phyloP scores from a whole-genome alignment of 2,797 vertebrate genomes.

The Amazona ochrocephala region DNA sequence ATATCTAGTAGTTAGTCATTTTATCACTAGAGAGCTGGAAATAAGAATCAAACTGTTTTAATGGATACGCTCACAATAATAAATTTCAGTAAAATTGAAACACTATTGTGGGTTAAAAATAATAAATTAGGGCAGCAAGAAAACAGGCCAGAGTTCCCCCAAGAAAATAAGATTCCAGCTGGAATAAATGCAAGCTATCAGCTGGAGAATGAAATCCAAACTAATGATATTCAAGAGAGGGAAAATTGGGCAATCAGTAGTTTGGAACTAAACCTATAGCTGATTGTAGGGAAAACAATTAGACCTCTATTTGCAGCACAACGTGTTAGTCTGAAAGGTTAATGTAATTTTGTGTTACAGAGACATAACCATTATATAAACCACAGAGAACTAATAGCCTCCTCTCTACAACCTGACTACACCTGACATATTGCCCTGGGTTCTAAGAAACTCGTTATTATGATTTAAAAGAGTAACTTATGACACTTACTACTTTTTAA shows the following conservation, averaged over 20 bases:
- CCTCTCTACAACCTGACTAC: background rate
- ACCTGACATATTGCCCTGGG: background rate
- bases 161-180: background rate
- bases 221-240: background rate
- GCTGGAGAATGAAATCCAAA: background rate
- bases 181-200: background rate
- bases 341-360: background rate
- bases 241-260: background rate
- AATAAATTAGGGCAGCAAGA: background rate
- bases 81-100: background rate
- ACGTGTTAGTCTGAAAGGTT: background rate
- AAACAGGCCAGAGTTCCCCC: background rate
- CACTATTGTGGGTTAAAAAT: background rate
- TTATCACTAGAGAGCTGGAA: background rate
- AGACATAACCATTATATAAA: background rate
- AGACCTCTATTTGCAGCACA: accelerated
- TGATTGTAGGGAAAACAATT: background rate
- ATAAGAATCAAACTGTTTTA: background rate
- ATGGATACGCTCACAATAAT: background rate
- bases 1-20: background rate
- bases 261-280: background rate
- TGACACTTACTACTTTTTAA: constrained; percentile 3
- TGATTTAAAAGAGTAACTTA: constrained; percentile 24
- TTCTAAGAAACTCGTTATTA: constrained; percentile 3
- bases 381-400: background rate